Evolutionary conservation across 2,888 invertebrate genomes (phyloP), one percentile per base, ranked within the genome.

Genomic region (Drosophila melanosoma): DNA sequence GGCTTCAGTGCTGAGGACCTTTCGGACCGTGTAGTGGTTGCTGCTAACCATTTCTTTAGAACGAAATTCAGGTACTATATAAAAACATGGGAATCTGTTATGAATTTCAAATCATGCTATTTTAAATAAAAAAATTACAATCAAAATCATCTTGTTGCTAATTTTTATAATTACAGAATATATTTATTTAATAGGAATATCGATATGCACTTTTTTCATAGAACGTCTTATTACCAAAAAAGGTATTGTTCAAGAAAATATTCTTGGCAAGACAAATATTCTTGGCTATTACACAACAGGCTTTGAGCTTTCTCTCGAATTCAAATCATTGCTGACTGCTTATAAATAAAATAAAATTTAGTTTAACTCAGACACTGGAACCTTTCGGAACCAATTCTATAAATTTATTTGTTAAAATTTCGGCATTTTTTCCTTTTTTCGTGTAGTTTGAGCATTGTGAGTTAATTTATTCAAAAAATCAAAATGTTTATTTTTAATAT

Each of bases 351-450:
- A 11, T 1, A 26, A 10, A 0, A 15, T 36, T 80, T 26, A 76
- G 54, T 76, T 57, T 29, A 11, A 33, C 17, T 53, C 35, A 49
- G 12, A 53, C 69, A 1, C 49, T 51, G 32, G 5, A 60, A 38
- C 60, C 26, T 20, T 36, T 40, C 42, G 26, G 79, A 59, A 38
- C 62, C 51, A 62, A 38, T 61, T 79, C 29, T 52, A 11, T 7
- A 33, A 45, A 48, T 51, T 62, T 20, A 45, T 40, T 56, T 74
- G 48, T 78, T 58, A 45, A 74, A 52, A 63, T 40, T 51, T 57
- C 4, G 29, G 26, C 38, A 53, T 1, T 45, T 59, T 65, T 64
- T 65, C 54, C 81, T 69, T 26, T 61, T 69, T 75, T 80, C 45
- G 58, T 65, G 69, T 62, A 59, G 45, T 29, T 11, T 57, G 35